Conservation (phyloP, 2,888 invertebrate species). For the Nymphalis urticae region DNA sequence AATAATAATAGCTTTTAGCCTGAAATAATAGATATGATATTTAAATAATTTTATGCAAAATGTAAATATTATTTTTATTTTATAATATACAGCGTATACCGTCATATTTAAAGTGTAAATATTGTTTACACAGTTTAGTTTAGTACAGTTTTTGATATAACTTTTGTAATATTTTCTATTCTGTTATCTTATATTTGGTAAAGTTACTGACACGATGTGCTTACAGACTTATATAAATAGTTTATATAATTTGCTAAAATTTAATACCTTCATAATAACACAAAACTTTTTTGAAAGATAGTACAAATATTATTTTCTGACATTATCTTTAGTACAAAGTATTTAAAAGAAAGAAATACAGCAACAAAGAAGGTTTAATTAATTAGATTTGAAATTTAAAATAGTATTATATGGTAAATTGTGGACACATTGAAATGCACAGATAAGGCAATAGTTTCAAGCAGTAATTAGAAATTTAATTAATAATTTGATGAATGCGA, state of each 20-base stretch:
- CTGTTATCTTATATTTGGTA: slow-evolving; percentile 10
- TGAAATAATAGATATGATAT: too few species aligned
- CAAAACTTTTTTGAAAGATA: background rate
- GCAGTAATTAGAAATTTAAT: background rate
- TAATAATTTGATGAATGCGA: background rate
- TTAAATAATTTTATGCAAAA: too few species aligned
- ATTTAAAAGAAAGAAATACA: background rate
- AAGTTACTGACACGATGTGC: slow-evolving; percentile 14
- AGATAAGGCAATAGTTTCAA: background rate
- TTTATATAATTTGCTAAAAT: slow-evolving; percentile 2
- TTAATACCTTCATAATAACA: background rate
- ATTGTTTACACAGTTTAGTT: too few species aligned
- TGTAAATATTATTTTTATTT: too few species aligned
- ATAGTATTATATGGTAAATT: background rate
- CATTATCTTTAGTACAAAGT: background rate
- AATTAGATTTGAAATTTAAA: too few species aligned
- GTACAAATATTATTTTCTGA: background rate
- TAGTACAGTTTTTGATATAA: background rate
- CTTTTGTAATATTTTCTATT: slow-evolving; percentile 15
- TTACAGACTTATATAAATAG: background rate
- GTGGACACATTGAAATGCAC: background rate
- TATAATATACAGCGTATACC: too few species aligned
- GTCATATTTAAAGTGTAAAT: background rate
- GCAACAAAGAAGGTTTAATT: too few species aligned
- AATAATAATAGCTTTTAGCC: too few species aligned